Percentiles rank a stretch among this genome's conserved stretches.
Conservation (phyloP, 2,797 vertebrate species). For the Characodon lateralis region DNA sequence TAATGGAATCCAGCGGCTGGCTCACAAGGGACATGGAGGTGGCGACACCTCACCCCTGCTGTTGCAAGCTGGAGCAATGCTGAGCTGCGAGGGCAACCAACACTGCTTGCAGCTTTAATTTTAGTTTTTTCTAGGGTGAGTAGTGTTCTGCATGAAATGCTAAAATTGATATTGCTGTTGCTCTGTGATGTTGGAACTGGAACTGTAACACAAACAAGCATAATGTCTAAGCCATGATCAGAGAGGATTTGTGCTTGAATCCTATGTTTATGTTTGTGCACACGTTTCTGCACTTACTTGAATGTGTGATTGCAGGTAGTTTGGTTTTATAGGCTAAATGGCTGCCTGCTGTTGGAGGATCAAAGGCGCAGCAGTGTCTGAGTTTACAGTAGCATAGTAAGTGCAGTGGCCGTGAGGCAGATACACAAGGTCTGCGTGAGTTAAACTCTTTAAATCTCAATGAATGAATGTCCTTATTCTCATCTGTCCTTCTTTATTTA, state of each 20-base stretch:
- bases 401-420: conserved; percentile 66
- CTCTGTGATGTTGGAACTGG: background rate
- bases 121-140: background rate
- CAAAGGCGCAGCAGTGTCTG: conserved; percentile 67
- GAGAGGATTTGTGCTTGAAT: conserved; percentile 6
- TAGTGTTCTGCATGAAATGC: background rate
- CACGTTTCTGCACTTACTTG: conserved; percentile 16
- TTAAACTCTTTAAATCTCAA: conserved; percentile 67
- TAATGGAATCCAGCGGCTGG: no score
- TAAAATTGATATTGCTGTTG: background rate
- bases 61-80: no score
- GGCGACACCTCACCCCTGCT: no score
- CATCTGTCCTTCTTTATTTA: conserved; percentile 34
- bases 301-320: conserved; percentile 46
- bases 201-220: background rate
- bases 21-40: no score
- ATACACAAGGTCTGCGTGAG: conserved; percentile 67
- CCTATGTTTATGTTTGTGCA: conserved; percentile 13
- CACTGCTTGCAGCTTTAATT: no score
- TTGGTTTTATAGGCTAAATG: conserved; percentile 63
- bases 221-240: conserved; percentile 2
- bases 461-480: conserved; percentile 30
- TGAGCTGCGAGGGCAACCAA: no score
- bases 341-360: conserved; percentile 59
- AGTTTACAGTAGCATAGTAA: conserved; percentile 78